These are phyloP conservation scores for Protomyctophum bolini DNA, from an alignment of 2,113 vertebrate genomes.

Conservation along the genomic window DNA sequence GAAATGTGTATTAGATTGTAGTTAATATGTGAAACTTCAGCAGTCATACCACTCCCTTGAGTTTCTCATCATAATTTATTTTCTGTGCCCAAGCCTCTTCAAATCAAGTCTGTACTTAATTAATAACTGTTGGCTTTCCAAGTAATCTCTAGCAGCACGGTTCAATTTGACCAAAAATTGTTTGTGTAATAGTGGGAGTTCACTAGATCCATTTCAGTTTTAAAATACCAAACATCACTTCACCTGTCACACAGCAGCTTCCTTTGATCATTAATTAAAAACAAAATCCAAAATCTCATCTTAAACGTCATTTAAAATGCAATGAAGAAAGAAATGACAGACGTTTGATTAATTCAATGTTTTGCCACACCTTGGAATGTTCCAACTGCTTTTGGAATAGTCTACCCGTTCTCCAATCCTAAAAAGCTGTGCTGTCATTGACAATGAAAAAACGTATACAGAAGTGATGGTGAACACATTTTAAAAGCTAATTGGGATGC, in stretches of 20 bases:
- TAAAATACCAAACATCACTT: not conserved
- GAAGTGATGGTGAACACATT: too few relatives aligned
- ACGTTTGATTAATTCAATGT: not conserved
- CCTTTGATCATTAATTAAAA: not conserved
- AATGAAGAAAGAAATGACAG: not conserved
- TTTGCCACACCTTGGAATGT: conserved; percentile 2
- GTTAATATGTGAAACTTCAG: conserved; percentile 5
- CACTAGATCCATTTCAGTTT: conserved; percentile 34
- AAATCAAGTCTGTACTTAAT: too few relatives aligned
- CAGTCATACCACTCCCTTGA: too few relatives aligned
- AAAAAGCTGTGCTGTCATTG: too few relatives aligned
- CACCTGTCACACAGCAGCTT: conserved; percentile 5
- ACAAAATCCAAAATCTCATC: too few relatives aligned
- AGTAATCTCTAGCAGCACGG: conserved; percentile 6
- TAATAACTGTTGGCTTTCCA: not conserved
- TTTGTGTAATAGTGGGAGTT: conserved; percentile 17
- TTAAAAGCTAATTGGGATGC: too few relatives aligned
- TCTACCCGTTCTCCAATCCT: too few relatives aligned
- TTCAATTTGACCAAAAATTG: not conserved
- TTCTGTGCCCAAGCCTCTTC: too few relatives aligned
- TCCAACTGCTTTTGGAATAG: not conserved
- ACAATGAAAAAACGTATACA: too few relatives aligned
- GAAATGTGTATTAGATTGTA: not conserved
- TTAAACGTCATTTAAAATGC: not conserved
- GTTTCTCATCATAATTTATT: too few relatives aligned